A percentile compares a stretch with the other conserved stretches of the same genome.
phyloP scores from a whole-genome alignment of 2,113 vertebrate species.

The Glaucomys volans region DNA sequence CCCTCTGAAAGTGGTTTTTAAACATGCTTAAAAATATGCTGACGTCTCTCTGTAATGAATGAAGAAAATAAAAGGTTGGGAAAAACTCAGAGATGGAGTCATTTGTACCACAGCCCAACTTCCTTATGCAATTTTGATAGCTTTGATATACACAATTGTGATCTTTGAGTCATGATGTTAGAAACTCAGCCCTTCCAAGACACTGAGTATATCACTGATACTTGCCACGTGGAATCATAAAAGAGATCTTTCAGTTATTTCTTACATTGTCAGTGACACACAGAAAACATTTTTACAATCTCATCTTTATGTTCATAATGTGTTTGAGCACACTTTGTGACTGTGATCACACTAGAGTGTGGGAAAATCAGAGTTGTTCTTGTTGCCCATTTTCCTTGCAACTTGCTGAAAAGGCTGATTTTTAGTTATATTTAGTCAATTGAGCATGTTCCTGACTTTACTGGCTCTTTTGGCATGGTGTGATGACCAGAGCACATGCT shows the following conservation, averaged over 20 bases:
- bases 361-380: background rate
- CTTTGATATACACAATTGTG: background rate
- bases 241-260: background rate
- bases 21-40: background rate
- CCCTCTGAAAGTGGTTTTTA: constrained; percentile 21
- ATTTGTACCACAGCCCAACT: background rate
- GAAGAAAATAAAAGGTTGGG: background rate
- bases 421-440: background rate
- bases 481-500: background rate
- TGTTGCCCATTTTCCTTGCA: background rate
- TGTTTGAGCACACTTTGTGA: background rate
- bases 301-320: background rate
- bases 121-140: background rate
- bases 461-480: background rate
- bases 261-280: background rate
- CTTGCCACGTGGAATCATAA: background rate
- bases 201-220: background rate
- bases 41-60: background rate
- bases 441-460: background rate
- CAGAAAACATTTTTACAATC: background rate
- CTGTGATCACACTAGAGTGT: background rate
- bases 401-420: background rate
- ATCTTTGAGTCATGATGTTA: background rate
- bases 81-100: background rate
- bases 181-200: background rate